Conservation (phyloP, 2,797 vertebrate species). For the Tragopan temminckii region DNA sequence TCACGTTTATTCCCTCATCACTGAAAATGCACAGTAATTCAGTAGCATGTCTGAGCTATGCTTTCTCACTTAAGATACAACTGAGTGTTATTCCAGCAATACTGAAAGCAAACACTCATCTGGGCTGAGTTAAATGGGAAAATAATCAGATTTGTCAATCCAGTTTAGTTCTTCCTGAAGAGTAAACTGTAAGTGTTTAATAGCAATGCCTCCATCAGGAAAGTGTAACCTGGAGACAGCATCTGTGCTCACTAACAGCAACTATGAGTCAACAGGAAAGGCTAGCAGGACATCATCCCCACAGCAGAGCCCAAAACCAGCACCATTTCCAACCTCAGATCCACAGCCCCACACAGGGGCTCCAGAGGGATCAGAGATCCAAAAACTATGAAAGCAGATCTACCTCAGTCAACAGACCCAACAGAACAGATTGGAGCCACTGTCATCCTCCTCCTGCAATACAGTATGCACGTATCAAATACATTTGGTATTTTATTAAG, state of each 20-base stretch:
- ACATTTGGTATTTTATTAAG: constrained; percentile 74
- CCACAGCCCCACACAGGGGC: background rate
- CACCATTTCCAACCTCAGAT: background rate
- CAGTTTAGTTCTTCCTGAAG: background rate
- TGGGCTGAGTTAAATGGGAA: background rate
- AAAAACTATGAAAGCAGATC: background rate
- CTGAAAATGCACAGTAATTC: background rate
- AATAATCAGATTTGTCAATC: background rate
- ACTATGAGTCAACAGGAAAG: rapidly evolving
- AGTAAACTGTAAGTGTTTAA: background rate
- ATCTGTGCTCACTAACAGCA: background rate
- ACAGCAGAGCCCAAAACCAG: background rate
- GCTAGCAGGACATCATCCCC: background rate
- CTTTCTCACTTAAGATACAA: background rate
- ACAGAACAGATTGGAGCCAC: background rate
- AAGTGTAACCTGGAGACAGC: background rate
- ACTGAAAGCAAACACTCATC: background rate
- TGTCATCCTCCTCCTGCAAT: background rate
- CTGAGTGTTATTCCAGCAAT: background rate
- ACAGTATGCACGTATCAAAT: background rate
- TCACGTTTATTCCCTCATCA: background rate
- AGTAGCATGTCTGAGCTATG: rapidly evolving
- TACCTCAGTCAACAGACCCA: background rate
- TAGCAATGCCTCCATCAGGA: background rate
- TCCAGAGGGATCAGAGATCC: background rate